Evolutionary conservation across 2,888 invertebrate species (phyloP).

Genomic region (Seira musarum): DNA sequence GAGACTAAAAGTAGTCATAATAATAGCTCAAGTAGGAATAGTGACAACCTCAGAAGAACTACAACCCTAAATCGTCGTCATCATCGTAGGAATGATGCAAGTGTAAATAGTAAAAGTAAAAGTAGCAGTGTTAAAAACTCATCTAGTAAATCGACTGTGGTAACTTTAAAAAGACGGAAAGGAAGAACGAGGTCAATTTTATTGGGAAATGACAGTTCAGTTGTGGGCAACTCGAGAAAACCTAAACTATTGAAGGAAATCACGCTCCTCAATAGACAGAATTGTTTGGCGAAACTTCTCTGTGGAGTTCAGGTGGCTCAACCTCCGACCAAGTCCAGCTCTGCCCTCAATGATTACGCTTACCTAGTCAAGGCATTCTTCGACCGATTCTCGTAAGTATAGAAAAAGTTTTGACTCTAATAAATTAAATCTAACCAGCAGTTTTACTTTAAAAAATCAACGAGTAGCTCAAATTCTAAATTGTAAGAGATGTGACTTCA

Average conservation of each 20-base stretch:
- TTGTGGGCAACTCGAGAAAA: not conserved
- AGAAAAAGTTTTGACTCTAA: too few species aligned
- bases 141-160: conserved; percentile 8
- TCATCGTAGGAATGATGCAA: too few species aligned
- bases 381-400: conserved; percentile 60
- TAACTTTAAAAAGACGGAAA: conserved; percentile 1
- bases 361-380: conserved; percentile 57
- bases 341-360: conserved; percentile 60
- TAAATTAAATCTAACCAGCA: too few species aligned
- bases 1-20: conserved; percentile 4
- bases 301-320: conserved; percentile 58
- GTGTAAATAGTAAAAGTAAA: too few species aligned
- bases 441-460: too few species aligned
- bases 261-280: conserved; percentile 55
- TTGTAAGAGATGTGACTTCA: too few species aligned
- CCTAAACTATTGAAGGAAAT: conserved; percentile 56
- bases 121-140: too few species aligned
- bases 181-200: conserved; percentile 26
- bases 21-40: conserved; percentile 13
- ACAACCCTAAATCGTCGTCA: too few species aligned
- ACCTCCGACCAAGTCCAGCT: conserved; percentile 46
- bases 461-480: too few species aligned
- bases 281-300: conserved; percentile 59
- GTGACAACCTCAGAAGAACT: too few species aligned
- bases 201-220: not conserved